Conservation (phyloP, 2,888 invertebrate species). For the Conchocele bisecta region DNA sequence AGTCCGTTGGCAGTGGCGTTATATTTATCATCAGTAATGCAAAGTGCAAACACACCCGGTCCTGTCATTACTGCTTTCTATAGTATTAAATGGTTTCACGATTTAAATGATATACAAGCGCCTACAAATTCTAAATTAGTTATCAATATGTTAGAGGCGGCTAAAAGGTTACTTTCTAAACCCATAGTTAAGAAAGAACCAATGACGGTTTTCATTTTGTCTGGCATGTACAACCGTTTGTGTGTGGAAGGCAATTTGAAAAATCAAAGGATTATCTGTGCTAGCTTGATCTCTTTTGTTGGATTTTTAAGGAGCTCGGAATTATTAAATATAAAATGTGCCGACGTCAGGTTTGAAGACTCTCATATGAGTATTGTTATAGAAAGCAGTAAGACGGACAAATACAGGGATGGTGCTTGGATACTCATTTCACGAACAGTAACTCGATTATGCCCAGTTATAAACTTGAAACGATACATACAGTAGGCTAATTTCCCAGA, state of each 20-base stretch:
- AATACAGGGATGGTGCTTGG: conserved; percentile 34
- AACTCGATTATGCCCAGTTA: conserved; percentile 23
- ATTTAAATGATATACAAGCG: conserved; percentile 24
- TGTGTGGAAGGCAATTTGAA: conserved; percentile 18
- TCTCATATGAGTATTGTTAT: conserved; percentile 25
- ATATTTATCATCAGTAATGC: conserved; percentile 35
- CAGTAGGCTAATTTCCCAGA: conserved; percentile 11
- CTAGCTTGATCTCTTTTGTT: conserved; percentile 20
- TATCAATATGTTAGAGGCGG: conserved; percentile 27
- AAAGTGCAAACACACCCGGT: conserved; percentile 29
- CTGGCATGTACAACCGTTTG: conserved; percentile 8
- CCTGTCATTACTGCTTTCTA: conserved; percentile 41
- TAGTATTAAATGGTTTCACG: conserved; percentile 43
- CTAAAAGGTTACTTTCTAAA: conserved; percentile 25
- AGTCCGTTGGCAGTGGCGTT: conserved; percentile 40
- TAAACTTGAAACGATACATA: conserved; percentile 25
- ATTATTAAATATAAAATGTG: conserved; percentile 16
- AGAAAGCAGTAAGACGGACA: conserved; percentile 26
- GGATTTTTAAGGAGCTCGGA: conserved; percentile 35
- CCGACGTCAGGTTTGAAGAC: conserved; percentile 10
- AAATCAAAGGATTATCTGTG: conserved; percentile 24
- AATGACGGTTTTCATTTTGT: conserved; percentile 11
- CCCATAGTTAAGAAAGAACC: conserved; percentile 39
- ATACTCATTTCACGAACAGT: conserved; percentile 31
- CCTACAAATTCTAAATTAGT: conserved; percentile 37